Percentiles rank a stretch among this genome's conserved stretches.
These are phyloP conservation scores for Hypomecis atomaria DNA, from an alignment of 2,888 invertebrate genomes.

Conservation along the genomic window DNA sequence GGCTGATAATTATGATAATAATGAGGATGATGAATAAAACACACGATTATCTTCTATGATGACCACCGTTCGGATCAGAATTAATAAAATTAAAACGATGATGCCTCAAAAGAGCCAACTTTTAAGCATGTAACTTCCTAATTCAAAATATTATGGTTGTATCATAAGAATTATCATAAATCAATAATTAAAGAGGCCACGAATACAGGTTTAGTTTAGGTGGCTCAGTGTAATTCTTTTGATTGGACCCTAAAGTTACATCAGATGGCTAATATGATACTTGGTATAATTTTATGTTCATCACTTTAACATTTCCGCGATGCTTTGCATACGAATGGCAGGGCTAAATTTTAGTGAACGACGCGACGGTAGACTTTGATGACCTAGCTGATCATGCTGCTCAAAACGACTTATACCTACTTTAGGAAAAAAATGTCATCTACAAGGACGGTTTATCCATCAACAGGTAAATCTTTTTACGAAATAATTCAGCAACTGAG, in stretches of 20 bases:
- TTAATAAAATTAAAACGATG: conserved; percentile 26
- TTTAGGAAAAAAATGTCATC: not conserved
- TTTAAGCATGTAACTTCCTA: conserved; percentile 31
- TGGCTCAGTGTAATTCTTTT: conserved; percentile 42
- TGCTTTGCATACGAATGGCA: conserved; percentile 57
- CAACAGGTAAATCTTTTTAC: not conserved
- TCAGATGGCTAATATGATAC: conserved; percentile 48
- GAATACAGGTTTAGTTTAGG: conserved; percentile 21
- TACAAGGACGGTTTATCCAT: too few relatives aligned
- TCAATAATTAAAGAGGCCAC: conserved; percentile 38
- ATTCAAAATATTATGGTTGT: conserved; percentile 18
- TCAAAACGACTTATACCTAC: not conserved
- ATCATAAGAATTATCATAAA: conserved; percentile 39
- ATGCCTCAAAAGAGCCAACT: conserved; percentile 17
- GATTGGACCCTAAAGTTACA: conserved; percentile 55
- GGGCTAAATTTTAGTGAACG: conserved; percentile 43
- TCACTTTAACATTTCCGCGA: conserved; percentile 57
- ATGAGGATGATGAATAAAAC: not conserved
- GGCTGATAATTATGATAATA: too few relatives aligned
- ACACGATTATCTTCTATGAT: too few relatives aligned
- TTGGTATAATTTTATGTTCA: conserved; percentile 48
- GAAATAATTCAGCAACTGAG: too few relatives aligned
- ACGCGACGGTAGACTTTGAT: conserved; percentile 42
- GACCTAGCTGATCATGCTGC: conserved; percentile 55
- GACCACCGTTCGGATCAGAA: too few relatives aligned